These are phyloP conservation scores for Calameuta pallipes DNA, from an alignment of 2,888 invertebrate genomes.

Conservation along the genomic window DNA sequence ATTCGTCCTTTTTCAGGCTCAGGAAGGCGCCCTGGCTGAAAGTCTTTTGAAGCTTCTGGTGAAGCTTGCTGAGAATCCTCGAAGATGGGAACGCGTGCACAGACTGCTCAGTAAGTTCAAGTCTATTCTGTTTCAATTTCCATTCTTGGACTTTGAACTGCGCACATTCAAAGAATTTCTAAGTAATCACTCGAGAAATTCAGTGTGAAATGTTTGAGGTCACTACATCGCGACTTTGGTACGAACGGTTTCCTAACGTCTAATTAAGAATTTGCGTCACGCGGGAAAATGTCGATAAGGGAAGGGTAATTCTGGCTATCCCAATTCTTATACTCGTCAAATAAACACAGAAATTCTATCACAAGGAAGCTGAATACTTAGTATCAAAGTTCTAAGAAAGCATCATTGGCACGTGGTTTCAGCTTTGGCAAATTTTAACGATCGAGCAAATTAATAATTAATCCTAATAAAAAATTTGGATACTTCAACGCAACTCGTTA, in stretches of 20 bases:
- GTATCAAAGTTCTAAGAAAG: too few species aligned
- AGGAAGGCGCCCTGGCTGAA: constrained; percentile 44
- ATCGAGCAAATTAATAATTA: too few species aligned
- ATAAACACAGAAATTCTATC: neutral
- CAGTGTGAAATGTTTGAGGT: neutral
- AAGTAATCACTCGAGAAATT: neutral
- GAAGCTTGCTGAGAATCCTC: constrained; percentile 54
- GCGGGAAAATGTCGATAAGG: neutral
- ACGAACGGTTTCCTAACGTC: neutral
- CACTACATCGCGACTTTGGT: neutral
- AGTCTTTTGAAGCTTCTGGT: constrained; percentile 52
- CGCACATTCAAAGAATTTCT: neutral
- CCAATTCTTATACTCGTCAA: neutral
- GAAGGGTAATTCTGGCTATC: neutral
- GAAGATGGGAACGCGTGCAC: constrained; percentile 50
- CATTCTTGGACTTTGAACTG: neutral
- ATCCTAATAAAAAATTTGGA: too few species aligned
- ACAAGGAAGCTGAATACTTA: neutral
- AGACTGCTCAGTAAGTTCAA: constrained; percentile 55
- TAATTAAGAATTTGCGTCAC: neutral
- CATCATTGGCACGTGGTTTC: too few species aligned
- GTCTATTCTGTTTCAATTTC: neutral
- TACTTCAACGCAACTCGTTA: neutral
- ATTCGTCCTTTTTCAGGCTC: constrained; percentile 24
- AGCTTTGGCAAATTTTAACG: too few species aligned